A percentile compares a stretch with the other conserved stretches of the same genome.
Conservation (phyloP, 2,888 invertebrate species). For the Clepsis dumicolana region DNA sequence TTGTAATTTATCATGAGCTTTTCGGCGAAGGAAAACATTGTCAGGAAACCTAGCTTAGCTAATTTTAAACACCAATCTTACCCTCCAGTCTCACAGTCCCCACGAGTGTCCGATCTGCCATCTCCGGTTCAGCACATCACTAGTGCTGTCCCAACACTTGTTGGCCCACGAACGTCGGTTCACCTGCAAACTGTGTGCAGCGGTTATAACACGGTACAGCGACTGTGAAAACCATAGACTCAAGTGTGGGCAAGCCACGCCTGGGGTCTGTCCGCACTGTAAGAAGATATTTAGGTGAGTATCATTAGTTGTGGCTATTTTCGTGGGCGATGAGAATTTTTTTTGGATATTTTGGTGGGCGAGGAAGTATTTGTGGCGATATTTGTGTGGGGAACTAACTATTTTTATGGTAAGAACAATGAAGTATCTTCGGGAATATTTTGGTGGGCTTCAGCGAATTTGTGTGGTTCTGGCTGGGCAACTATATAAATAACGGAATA, state of each 20-base stretch:
- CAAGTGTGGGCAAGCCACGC: not conserved
- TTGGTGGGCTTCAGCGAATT: too few species aligned
- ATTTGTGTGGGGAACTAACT: too few species aligned
- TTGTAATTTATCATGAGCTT: too few species aligned
- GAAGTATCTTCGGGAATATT: too few species aligned
- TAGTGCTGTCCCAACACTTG: not conserved
- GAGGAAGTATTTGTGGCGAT: too few species aligned
- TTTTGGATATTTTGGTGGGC: too few species aligned
- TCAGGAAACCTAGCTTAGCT: too few species aligned
- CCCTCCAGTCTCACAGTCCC: not conserved
- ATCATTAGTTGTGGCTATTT: not conserved
- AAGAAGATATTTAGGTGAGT: not conserved
- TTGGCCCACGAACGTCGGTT: not conserved
- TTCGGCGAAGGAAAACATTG: too few species aligned
- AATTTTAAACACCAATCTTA: not conserved
- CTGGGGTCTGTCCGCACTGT: not conserved
- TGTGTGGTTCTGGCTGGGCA: too few species aligned
- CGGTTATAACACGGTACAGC: not conserved
- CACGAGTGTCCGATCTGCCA: not conserved
- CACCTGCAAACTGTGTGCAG: not conserved
- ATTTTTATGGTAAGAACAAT: too few species aligned
- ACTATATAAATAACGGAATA: too few species aligned
- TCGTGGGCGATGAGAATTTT: too few species aligned
- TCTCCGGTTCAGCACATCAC: not conserved
- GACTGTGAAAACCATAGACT: not conserved